Conservation (phyloP, 1,140 invertebrate genomes). For the Nymphalis io region DNA sequence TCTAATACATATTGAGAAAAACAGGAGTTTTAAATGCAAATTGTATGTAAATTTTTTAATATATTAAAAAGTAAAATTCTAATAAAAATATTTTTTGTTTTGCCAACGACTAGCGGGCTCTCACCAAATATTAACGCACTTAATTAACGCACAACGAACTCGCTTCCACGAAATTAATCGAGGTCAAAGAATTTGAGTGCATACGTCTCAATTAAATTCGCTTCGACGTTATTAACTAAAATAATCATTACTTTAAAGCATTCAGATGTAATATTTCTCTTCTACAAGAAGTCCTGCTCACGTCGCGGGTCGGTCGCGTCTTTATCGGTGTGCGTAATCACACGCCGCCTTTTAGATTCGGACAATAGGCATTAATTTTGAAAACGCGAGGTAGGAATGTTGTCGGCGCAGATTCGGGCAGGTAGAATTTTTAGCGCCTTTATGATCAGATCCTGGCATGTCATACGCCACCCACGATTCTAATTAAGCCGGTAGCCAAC, state of each 20-base stretch:
- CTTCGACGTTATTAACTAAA: conserved; percentile 39
- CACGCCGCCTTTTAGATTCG: conserved; percentile 49
- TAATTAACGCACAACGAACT: conserved; percentile 67
- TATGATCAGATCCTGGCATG: conserved; percentile 76
- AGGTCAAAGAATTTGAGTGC: conserved; percentile 75
- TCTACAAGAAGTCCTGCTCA: conserved; percentile 28
- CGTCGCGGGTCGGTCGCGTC: conserved; percentile 27
- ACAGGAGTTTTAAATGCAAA: too few relatives aligned
- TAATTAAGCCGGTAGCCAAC: conserved; percentile 77
- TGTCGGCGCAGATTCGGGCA: conserved; percentile 66
- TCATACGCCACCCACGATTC: conserved; percentile 77
- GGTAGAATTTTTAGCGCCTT: conserved; percentile 78
- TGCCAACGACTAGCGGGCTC: conserved; percentile 24
- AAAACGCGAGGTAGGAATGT: conserved; percentile 73
- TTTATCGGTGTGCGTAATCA: conserved; percentile 55
- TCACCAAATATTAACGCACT: conserved; percentile 68
- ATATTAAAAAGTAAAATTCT: neutral
- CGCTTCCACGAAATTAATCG: conserved; percentile 76
- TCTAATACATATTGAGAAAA: too few relatives aligned
- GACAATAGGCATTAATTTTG: conserved; percentile 77
- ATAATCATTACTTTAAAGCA: conserved; percentile 17
- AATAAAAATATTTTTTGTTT: conserved; percentile 37
- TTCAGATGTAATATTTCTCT: conserved; percentile 24
- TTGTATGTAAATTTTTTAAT: too few relatives aligned
- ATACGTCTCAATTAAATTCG: conserved; percentile 69